phyloP scores from a whole-genome alignment of 1,140 invertebrate species.

The Drosophila oshimai region DNA sequence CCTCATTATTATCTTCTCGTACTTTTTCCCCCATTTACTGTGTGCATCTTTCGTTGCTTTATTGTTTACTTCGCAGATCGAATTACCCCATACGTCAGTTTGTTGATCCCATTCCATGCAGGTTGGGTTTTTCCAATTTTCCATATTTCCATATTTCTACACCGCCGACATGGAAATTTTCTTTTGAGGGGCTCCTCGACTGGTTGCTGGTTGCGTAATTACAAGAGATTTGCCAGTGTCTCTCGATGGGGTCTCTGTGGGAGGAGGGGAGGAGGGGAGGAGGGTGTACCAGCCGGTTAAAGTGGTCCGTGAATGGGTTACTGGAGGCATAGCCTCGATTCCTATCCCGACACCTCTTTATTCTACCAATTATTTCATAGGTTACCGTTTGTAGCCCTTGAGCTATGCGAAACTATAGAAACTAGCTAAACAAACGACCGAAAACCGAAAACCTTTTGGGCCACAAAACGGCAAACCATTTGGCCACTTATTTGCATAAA shows the following conservation, averaged over 20 bases:
- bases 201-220: conserved; percentile 66
- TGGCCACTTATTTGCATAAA: conserved; percentile 49
- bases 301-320: conserved; percentile 41
- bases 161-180: conserved; percentile 42
- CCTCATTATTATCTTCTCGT: conserved; percentile 34
- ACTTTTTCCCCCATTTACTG: conserved; percentile 29
- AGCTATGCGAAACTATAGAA: conserved; percentile 28
- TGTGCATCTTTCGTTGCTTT: conserved; percentile 21
- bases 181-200: conserved; percentile 48
- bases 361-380: conserved; percentile 27
- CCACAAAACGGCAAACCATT: conserved; percentile 42
- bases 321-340: conserved; percentile 18
- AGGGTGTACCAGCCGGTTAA: conserved; percentile 16
- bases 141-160: conserved; percentile 44
- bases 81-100: conserved; percentile 65
- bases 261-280: not conserved
- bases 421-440: conserved; percentile 14
- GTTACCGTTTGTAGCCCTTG: conserved; percentile 35
- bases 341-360: not conserved
- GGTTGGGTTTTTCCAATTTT: conserved; percentile 53
- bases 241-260: conserved; percentile 24
- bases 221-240: conserved; percentile 53
- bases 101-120: conserved; percentile 66
- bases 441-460: conserved; percentile 38
- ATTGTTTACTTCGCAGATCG: conserved; percentile 42